A percentile compares a stretch with the other conserved stretches of the same genome.
phyloP scores from a whole-genome alignment of 2,113 vertebrate species.

The Accipiter cooperii region DNA sequence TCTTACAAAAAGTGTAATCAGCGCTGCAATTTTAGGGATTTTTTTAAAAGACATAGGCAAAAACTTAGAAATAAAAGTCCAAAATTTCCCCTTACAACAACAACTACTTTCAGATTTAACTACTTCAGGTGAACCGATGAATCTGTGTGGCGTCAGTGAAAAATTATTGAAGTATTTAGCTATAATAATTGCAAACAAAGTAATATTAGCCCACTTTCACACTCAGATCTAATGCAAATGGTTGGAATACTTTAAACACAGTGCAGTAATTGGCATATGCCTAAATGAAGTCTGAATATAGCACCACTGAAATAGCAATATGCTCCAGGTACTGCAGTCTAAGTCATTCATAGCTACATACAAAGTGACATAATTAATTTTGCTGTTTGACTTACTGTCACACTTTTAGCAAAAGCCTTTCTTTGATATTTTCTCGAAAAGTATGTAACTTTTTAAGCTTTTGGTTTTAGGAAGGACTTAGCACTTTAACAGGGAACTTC shows the following conservation, averaged over 20 bases:
- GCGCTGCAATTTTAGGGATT: neutral
- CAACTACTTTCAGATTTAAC: neutral
- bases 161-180: neutral
- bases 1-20: neutral
- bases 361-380: neutral
- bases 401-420: neutral
- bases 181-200: neutral
- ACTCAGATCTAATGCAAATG: neutral
- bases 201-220: neutral
- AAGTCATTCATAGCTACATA: neutral
- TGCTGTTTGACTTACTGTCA: neutral
- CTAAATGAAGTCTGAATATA: neutral
- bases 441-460: neutral
- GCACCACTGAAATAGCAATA: neutral
- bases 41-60: neutral
- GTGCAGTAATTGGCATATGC: neutral
- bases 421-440: neutral
- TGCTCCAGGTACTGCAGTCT: neutral
- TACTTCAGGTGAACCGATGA: neutral
- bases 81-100: fast-evolving
- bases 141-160: neutral
- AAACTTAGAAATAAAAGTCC: neutral
- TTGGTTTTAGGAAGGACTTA: neutral
- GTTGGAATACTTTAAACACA: neutral
- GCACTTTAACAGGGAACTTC: neutral